phyloP scores from a whole-genome alignment of 2,888 invertebrate species.

The Epinotia demarniana region DNA sequence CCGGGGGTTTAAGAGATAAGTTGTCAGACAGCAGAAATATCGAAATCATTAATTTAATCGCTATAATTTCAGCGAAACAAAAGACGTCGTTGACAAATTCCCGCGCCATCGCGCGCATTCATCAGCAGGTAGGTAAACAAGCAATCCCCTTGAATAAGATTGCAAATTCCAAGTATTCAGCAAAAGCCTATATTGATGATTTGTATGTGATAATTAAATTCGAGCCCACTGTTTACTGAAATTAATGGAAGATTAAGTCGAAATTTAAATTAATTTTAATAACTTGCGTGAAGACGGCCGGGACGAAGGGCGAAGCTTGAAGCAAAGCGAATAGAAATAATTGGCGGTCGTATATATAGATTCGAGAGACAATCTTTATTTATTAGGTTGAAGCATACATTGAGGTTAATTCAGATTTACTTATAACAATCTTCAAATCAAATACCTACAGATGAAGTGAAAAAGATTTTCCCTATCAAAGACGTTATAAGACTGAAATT shows the following conservation, averaged over 20 bases:
- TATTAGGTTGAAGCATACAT: not conserved
- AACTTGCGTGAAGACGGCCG: conserved; percentile 20
- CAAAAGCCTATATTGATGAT: conserved; percentile 37
- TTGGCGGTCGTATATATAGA: conserved; percentile 11
- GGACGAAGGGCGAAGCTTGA: conserved; percentile 6
- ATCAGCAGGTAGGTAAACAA: conserved; percentile 48
- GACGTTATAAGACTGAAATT: too few relatives aligned
- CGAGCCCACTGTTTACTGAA: conserved; percentile 26
- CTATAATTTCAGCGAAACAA: conserved; percentile 78
- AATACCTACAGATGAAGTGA: too few relatives aligned
- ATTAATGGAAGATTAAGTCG: conserved; percentile 36
- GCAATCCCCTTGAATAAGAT: conserved; percentile 30
- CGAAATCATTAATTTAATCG: conserved; percentile 76
- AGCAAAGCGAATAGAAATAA: conserved; percentile 24
- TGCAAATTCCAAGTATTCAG: conserved; percentile 29
- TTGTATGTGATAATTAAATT: conserved; percentile 41
- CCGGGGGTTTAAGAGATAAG: conserved; percentile 53
- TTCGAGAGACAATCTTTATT: not conserved
- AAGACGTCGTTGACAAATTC: conserved; percentile 75
- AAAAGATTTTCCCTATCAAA: too few relatives aligned
- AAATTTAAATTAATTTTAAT: conserved; percentile 28
- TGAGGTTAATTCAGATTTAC: not conserved
- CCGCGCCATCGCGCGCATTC: conserved; percentile 67
- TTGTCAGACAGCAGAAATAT: conserved; percentile 76
- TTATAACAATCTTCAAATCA: too few relatives aligned